Evolutionary conservation across 1,140 invertebrate genomes (phyloP), one percentile per base, ranked within the genome.

Genomic region (Mycetomoellerius zeteki): DNA sequence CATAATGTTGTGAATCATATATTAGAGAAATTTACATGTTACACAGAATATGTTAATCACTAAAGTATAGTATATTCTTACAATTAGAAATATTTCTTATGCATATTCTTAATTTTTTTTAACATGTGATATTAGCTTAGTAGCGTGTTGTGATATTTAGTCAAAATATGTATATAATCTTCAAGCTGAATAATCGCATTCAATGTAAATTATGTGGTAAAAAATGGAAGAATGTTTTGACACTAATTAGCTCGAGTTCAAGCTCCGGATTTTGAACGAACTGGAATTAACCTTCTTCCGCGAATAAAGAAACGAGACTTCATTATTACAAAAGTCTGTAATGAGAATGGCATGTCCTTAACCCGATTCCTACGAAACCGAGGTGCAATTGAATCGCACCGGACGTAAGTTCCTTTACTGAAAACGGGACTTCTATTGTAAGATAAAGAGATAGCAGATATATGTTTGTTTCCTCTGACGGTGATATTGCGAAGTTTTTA

Each of bases 271-370:
- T 58, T 82, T 30, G 58, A 37, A 73, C n/a, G 30, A 85, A n/a
- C 47, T 65, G 10, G 30, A 78, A 64, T 85, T 78, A 67, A 37
- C 37, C 24, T 65, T 85, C 60, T 64, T 85, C 37, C 37, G 30
- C 30, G 47, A 77, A 85, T 60, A 64, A 76, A 85, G 82, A 85
- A 85, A 65, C 30, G 12, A 43, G 37, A 65, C 50, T 85, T 50
- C 52, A 50, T 86, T 86, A 86, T 80, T 54, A 80, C 64, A 33
- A 80, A 86, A 86, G 75, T 69, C 47, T 27, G 37, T 33, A 69
- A 69, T 77, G 77, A 67, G 85, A 69, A 71, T 86, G 64, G 27
- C 37, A 47, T 64, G 77, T 86, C 76, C 85, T 86, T 86, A 86
- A 81, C 37, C 52, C 37, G 52, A 81, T 86, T 81, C 16, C 77